A percentile compares a stretch with the other conserved stretches of the same genome.
Conservation (phyloP, 1,140 invertebrate genomes). For the Dreissena rostriformis region DNA sequence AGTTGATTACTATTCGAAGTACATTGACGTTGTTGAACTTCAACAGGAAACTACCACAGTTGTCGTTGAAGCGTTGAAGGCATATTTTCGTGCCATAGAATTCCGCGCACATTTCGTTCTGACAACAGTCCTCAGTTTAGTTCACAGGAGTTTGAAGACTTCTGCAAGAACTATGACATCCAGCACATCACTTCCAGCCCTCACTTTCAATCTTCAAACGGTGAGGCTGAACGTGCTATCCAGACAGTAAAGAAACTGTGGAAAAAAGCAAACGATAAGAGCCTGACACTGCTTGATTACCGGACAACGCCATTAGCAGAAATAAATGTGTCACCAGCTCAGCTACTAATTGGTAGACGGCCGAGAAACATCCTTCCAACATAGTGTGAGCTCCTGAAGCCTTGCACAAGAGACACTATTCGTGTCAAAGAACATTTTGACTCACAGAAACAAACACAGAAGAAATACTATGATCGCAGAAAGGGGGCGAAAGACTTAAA, state of each 20-base stretch:
- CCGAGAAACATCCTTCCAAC: conserved; percentile 57
- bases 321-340: conserved; percentile 61
- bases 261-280: conserved; percentile 56
- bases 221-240: conserved; percentile 60
- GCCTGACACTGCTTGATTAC: conserved; percentile 60
- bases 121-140: conserved; percentile 82
- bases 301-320: conserved; percentile 59
- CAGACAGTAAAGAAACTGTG: conserved; percentile 63
- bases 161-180: conserved; percentile 53
- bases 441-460: conserved; percentile 50
- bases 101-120: conserved; percentile 70
- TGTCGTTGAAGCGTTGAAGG: conserved; percentile 39
- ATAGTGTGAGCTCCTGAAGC: conserved; percentile 50
- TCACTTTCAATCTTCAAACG: conserved; percentile 58
- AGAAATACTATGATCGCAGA: conserved; percentile 50
- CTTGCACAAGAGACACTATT: conserved; percentile 36
- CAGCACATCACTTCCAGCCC: conserved; percentile 59
- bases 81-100: conserved; percentile 56
- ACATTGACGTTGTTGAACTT: conserved; percentile 41
- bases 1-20: conserved; percentile 63
- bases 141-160: conserved; percentile 73
- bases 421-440: conserved; percentile 51
- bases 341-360: conserved; percentile 63
- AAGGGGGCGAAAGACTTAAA: neutral
- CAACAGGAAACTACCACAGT: conserved; percentile 34